Percentiles rank a stretch among this genome's conserved stretches.
Evolutionary conservation across 2,797 vertebrate species (phyloP).

Genomic region (Lophius americanus): DNA sequence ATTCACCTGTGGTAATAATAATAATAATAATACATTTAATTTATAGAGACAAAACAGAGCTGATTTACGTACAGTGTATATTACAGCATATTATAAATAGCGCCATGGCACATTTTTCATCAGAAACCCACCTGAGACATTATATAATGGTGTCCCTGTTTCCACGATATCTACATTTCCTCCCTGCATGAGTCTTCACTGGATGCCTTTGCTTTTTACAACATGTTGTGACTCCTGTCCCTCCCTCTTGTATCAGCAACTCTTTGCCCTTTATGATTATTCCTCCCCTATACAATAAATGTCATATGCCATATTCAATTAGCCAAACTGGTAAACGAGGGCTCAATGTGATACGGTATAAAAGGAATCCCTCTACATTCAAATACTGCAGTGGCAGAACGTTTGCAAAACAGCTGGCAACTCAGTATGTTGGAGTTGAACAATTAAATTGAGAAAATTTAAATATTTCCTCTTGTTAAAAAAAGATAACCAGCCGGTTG

Average conservation of each 20-base stretch:
- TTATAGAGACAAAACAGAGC: conserved; percentile 25
- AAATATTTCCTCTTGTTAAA: not conserved
- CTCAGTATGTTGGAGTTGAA: not conserved
- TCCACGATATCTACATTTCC: conserved; percentile 29
- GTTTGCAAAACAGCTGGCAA: conserved; percentile 20
- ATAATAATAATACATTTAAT: too few species aligned
- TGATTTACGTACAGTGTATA: conserved; percentile 22
- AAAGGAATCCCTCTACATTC: conserved; percentile 24
- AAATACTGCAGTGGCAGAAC: conserved; percentile 8
- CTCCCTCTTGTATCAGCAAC: conserved; percentile 59
- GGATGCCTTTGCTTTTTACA: conserved; percentile 53
- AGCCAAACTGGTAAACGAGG: conserved; percentile 31
- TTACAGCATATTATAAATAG: conserved; percentile 22
- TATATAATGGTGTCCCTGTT: conserved; percentile 25
- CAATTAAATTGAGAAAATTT: too few species aligned
- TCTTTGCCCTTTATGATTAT: conserved; percentile 60
- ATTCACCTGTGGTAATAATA: conserved; percentile 27
- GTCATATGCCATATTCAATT: conserved; percentile 59
- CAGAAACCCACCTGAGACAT: conserved; percentile 21
- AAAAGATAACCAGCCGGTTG: not conserved
- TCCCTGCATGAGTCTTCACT: conserved; percentile 16
- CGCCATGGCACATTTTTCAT: conserved; percentile 14
- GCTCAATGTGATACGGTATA: conserved; percentile 26
- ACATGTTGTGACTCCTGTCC: conserved; percentile 45
- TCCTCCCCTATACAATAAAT: conserved; percentile 57